These are phyloP conservation scores for Amorpha juglandis DNA, from an alignment of 2,888 invertebrate genomes.

Conservation along the genomic window DNA sequence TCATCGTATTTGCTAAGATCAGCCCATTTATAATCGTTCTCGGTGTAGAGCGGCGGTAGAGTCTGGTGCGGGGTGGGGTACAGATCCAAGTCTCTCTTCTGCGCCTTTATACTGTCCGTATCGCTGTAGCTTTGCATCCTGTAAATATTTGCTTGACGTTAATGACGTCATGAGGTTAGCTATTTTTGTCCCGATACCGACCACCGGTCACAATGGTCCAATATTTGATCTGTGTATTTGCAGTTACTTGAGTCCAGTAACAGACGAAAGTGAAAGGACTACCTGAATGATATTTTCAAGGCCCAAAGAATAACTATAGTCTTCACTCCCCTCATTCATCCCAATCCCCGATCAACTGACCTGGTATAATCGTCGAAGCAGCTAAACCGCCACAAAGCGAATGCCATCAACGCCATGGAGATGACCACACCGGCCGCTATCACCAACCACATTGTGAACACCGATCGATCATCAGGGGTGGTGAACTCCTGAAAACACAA, in stretches of 20 bases:
- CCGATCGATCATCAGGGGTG: slow-evolving; percentile 56
- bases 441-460: slow-evolving; percentile 68
- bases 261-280: no score
- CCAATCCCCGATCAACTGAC: slow-evolving; percentile 44
- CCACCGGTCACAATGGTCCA: no score
- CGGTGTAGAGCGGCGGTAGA: slow-evolving; percentile 73
- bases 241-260: no score
- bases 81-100: slow-evolving; percentile 69
- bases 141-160: slow-evolving; percentile 34
- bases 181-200: no score
- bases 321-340: no score
- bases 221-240: no score
- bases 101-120: slow-evolving; percentile 63
- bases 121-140: slow-evolving; percentile 70
- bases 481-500: slow-evolving; percentile 66
- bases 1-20: slow-evolving; percentile 56
- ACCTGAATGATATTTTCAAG: no score
- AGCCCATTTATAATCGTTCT: slow-evolving; percentile 68
- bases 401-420: slow-evolving; percentile 64
- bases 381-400: slow-evolving; percentile 73
- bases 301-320: no score
- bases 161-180: neutral
- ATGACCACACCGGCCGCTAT: slow-evolving; percentile 64
- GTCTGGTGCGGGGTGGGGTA: slow-evolving; percentile 81
- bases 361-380: slow-evolving; percentile 74